Evolutionary conservation across 2,113 vertebrate species (phyloP).

Genomic region (Papio anubis): DNA sequence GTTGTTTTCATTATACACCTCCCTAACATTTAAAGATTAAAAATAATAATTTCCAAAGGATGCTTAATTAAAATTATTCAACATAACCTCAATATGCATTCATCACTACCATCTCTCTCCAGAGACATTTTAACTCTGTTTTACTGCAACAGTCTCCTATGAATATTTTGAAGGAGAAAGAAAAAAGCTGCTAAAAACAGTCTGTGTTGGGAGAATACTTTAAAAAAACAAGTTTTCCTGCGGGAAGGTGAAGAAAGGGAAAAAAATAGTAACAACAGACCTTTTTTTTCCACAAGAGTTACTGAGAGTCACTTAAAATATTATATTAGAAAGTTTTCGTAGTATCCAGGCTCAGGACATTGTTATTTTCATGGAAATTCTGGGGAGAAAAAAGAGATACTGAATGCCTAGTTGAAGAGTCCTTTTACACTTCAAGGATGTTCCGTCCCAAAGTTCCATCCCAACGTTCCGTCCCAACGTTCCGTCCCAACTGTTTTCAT

Average conservation of each 20-base stretch:
- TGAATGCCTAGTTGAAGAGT: neutral
- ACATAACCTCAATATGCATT: neutral
- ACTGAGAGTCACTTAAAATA: neutral
- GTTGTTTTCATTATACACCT: neutral
- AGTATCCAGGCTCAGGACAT: neutral
- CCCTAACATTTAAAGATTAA: neutral
- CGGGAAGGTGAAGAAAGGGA: neutral
- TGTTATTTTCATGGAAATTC: neutral
- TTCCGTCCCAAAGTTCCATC: too few relatives aligned
- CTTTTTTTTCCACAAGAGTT: neutral
- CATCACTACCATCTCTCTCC: neutral
- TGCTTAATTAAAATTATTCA: constrained; percentile 22
- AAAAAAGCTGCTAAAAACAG: too few relatives aligned
- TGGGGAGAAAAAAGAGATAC: neutral
- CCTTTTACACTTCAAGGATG: neutral
- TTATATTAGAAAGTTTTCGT: neutral
- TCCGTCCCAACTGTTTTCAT: neutral
- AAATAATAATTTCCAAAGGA: neutral
- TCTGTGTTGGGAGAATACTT: neutral
- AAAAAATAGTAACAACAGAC: neutral
- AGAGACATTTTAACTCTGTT: neutral
- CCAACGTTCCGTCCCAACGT: too few relatives aligned
- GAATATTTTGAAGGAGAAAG: neutral
- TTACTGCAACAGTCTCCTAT: neutral
- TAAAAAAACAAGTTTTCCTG: neutral